Evolutionary conservation across 2,113 vertebrate species (phyloP).

Genomic region (Tamias sibiricus): DNA sequence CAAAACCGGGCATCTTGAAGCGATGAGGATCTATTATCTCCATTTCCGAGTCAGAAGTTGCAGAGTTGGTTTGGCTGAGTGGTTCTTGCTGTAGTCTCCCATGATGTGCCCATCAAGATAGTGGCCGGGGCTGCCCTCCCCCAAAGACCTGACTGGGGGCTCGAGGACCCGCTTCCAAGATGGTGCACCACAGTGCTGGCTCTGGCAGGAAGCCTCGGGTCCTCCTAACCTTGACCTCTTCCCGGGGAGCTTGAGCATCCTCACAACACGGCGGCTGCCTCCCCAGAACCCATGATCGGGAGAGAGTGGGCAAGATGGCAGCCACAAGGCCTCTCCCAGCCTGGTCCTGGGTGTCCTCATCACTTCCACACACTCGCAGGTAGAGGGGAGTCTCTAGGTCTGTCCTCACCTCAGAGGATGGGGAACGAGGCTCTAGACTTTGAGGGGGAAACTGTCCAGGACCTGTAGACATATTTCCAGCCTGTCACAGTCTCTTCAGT

Average conservation of each 20-base stretch:
- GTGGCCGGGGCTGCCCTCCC: not conserved
- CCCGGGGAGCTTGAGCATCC: not conserved
- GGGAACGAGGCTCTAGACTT: not conserved
- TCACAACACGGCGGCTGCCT: not conserved
- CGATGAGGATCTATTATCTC: not conserved
- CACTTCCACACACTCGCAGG: not conserved
- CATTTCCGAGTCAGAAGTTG: not conserved
- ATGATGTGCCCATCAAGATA: not conserved
- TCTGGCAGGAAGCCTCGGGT: not conserved
- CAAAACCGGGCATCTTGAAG: not conserved
- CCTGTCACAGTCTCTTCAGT: not conserved
- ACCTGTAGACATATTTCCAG: not conserved
- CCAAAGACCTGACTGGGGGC: not conserved
- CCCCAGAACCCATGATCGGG: too few species aligned
- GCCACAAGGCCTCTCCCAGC: not conserved
- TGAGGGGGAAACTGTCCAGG: not conserved
- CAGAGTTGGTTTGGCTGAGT: not conserved
- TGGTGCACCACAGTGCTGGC: not conserved
- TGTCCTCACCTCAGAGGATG: too few species aligned
- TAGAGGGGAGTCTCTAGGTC: not conserved
- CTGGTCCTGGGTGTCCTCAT: rapidly evolving
- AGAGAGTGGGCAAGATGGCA: not conserved
- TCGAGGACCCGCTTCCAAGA: not conserved
- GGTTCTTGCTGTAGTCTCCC: not conserved
- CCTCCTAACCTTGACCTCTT: not conserved